Base-by-base conservation (phyloP, 2,888 invertebrate genomes). In the Leptinotarsa rubiginosa region DNA sequence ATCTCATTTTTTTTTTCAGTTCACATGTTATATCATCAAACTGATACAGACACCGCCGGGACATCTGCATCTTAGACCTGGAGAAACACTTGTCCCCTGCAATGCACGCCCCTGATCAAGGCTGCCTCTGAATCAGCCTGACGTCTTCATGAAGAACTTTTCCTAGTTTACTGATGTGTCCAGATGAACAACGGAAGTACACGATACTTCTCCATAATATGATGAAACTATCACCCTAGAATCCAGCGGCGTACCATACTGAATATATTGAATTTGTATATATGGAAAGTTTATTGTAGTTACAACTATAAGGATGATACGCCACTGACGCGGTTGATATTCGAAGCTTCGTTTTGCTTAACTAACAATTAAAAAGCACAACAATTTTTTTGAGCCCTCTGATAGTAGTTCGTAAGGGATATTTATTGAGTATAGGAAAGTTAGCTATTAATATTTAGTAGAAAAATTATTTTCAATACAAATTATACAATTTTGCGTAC, bases 401-500 rank as follows among this genome's bases (percentile, higher is more conserved):
- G 86, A 85, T 86, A 79, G 77, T 81, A 81, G 82, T 76, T 79
- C 75, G 69, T 81, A 81, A 79, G 70, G 59, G 62, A 77, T 77
- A 77, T 76, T 76, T 78, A 76, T 74, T 78, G 76, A 81, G 77
- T 79, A 79, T 80, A 82, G 81, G 77, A 76, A 80, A 77, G 75
- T 78, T 78, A 80, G 77, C 49, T 47, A 69, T 75, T 76, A 76
- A 79, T 73, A 69, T 79, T 81, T 82, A 83, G 82, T 82, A 81
- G 76, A 83, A 83, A 82, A 84, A 73, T 83, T 86, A 85, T 86
- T 86, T 85, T 85, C 84, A 84, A 84, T 85, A 85, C 84, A 76
- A 68, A 73, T 79, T 79, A 79, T 80, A 81, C 80, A 80, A 79
- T 78, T 82, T 83, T 81, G 82, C 79, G 82, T 83, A 83, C 83